A percentile compares a stretch with the other conserved stretches of the same genome.
Evolutionary conservation across 1,140 invertebrate genomes (phyloP).

Genomic region (Conus ventricosus): DNA sequence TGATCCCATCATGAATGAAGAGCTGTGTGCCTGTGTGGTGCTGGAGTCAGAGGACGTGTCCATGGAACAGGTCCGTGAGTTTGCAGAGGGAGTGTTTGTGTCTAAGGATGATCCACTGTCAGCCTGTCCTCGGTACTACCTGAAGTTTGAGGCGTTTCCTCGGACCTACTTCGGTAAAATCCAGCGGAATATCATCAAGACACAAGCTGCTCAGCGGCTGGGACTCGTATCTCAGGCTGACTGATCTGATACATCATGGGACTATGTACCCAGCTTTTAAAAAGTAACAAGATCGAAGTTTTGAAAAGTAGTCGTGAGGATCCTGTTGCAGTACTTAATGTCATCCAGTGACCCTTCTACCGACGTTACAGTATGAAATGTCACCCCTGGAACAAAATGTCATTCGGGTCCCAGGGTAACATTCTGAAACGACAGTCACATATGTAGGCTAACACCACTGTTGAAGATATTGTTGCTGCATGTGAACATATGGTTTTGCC

Average conservation of each 20-base stretch:
- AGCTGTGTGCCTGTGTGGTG: constrained; percentile 26
- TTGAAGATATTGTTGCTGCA: no score
- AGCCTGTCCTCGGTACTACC: constrained; percentile 11
- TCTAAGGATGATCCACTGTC: constrained; percentile 4
- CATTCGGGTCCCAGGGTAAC: no score
- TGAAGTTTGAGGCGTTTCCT: constrained; percentile 20
- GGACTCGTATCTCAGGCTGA: neutral
- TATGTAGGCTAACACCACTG: no score
- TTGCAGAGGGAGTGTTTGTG: constrained; percentile 15
- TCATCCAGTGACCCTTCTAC: no score
- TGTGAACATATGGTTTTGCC: no score
- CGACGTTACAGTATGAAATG: no score
- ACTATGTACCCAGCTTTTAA: no score
- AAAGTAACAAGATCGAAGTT: no score
- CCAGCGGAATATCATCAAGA: neutral
- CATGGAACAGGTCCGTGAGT: constrained; percentile 11
- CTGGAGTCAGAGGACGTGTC: constrained; percentile 8
- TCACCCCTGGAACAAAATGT: no score
- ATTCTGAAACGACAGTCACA: no score
- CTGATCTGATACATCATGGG: neutral
- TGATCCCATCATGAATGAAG: constrained; percentile 21
- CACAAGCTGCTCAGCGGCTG: neutral
- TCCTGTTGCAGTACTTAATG: no score
- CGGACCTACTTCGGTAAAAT: neutral
- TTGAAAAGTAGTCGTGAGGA: no score